Evolutionary conservation across 2,797 vertebrate species (phyloP), one percentile per base, ranked within the genome.

Genomic region (Benthosema pterotum): DNA sequence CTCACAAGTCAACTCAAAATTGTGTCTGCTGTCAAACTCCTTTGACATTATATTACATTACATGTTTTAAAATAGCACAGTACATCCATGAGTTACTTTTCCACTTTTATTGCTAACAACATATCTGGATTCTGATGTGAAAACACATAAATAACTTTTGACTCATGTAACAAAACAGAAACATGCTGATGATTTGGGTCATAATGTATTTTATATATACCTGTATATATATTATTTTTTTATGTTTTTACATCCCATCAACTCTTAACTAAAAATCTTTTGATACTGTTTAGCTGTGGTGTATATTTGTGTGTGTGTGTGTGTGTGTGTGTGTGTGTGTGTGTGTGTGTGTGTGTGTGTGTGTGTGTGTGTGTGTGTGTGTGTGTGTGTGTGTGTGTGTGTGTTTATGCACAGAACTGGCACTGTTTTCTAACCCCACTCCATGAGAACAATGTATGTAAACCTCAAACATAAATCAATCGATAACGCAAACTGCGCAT

Each of bases 31-130:
- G 19, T 43, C 15, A 58, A 55, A 69, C 57, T 50, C 42, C 32
- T 7, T 46, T 19, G 14, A 54, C 42, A 71, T 11, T 52, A 68
- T 48, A 71, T 17, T 52, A 68, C 51, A 71, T 17, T 43, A 56
- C 54, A 65, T 54, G 76, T 61, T 60, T 28, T 67, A 42, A 75
- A 74, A 73, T 73, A 66, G 52, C 67, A 67, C 65, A 69, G 71
- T 65, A 73, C 71, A 72, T 61, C 5, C 47, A 16, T 8, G n/a
- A 57, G 51, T 61, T 47, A 9, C 15, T 25, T 55, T 14, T 28
- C 42, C 49, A 46, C 55, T 62, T 49, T 19, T 19, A 47, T 66
- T 53, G 57, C 28, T n/a, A 14, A 15, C 11, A 28, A 38, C 14
- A 49, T 55, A 17, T 42, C 60, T 22, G 42, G 60, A 59, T 74